Base-by-base conservation (phyloP, 37 sponge, comb jelly and placozoan species). In the Ianthella basta region DNA sequence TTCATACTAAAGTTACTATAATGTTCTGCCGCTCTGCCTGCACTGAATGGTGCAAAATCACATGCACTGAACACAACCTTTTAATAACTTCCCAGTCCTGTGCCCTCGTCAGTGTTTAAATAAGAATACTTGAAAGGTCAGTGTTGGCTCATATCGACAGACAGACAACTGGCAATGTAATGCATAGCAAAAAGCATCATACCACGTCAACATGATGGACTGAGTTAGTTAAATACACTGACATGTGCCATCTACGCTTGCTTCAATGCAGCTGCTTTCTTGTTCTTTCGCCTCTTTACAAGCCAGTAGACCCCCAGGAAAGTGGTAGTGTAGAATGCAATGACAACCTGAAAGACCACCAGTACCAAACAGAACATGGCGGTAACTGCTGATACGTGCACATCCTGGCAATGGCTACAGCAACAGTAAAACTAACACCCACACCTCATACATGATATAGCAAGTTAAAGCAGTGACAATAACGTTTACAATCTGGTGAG, bases 261-360 rank as follows among this genome's bases (percentile, higher is more conserved):
- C 40, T 75, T 65, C 0, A 67, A 27, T 8, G 65, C 65, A 5
- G 1, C 1, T 35, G 24, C n/a, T 19, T 24, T 37, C 30, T 83
- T 64, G 50, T 4, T 50, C 13, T 12, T 83, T 2, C 19, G 66
- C 56, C 55, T 37, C 44, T 39, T 86, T 63, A 34, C 82, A 1
- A 73, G 70, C 14, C 83, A 63, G 57, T 69, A 86, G 4, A 75
- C 32, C 4, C 79, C 33, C 0, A 67, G 80, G 72, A 92, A 86
- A 1, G 86, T 72, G 10, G 84, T 59, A 2, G 64, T 81, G 59
- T 75, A 92, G 24, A 84, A 83, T 0, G 89, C 88, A 40, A 92
- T 36, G 19, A 86, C 89, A 82, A 92, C 55, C 92, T 92, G 79
- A 12, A 87, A 34, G 21, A 36, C 38, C 0, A n/a, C n/a, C n/a